A percentile compares a stretch with the other conserved stretches of the same genome.
phyloP scores from a whole-genome alignment of 2,888 invertebrate genomes.

The Ichneumon xanthorius region DNA sequence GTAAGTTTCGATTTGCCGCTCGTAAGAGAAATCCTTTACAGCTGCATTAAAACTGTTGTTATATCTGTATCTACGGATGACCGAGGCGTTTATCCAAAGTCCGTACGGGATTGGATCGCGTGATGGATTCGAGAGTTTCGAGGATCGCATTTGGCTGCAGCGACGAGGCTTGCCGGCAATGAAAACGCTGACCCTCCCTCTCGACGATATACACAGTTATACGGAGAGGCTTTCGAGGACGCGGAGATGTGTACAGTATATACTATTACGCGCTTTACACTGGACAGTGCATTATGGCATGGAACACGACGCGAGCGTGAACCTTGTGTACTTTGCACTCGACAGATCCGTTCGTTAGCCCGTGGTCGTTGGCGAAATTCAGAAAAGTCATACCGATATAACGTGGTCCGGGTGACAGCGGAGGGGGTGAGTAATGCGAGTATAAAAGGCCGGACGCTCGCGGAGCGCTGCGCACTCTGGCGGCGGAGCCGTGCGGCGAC shows the following conservation, averaged over 20 bases:
- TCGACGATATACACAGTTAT: constrained; percentile 3
- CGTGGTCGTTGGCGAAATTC: constrained; percentile 54
- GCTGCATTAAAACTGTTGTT: background rate
- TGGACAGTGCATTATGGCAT: constrained; percentile 8
- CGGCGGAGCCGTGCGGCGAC: background rate
- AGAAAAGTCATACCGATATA: constrained; percentile 51
- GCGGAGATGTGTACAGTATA: background rate
- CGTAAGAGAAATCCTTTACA: constrained; percentile 16
- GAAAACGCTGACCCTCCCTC: constrained; percentile 31
- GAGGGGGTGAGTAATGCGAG: background rate
- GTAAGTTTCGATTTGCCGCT: constrained; percentile 30
- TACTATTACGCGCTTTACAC: constrained; percentile 15
- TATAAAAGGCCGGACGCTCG: constrained; percentile 15
- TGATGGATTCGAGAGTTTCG: constrained; percentile 23
- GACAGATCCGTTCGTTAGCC: constrained; percentile 48
- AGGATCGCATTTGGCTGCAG: background rate
- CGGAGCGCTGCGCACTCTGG: background rate
- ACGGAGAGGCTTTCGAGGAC: background rate
- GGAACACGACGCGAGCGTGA: constrained; percentile 32
- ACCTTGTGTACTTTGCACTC: constrained; percentile 58
- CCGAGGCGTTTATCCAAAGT: constrained; percentile 10
- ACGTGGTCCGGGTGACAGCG: constrained; percentile 1
- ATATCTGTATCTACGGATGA: constrained; percentile 4
- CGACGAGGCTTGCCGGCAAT: constrained; percentile 1
- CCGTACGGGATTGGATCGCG: background rate